A percentile compares a stretch with the other conserved stretches of the same genome.
These are phyloP conservation scores for Pygmarrhopalites habei DNA, from an alignment of 1,140 invertebrate species.

Conservation along the genomic window DNA sequence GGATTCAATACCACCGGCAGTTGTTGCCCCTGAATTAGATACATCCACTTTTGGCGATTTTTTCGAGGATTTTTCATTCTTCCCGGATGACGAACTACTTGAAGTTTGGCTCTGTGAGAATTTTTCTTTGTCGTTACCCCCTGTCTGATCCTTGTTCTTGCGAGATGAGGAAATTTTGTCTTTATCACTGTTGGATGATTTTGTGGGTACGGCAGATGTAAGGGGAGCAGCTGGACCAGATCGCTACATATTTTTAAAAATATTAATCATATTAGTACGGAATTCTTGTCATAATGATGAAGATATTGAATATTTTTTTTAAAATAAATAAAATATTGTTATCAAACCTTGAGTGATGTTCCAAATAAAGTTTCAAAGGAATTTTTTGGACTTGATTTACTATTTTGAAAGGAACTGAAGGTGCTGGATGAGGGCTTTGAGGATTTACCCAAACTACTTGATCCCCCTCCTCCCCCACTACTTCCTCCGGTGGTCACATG, in stretches of 20 bases:
- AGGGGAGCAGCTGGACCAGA: constrained; percentile 2
- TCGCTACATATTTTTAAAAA: constrained; percentile 43
- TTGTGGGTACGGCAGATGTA: neutral
- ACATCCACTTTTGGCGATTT: constrained; percentile 8
- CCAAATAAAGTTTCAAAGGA: constrained; percentile 73
- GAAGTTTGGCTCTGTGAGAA: no score
- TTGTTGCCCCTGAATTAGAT: constrained; percentile 16
- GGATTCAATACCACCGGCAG: constrained; percentile 11
- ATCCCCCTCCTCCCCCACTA: neutral
- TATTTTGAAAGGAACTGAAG: constrained; percentile 43
- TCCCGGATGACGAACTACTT: constrained; percentile 1
- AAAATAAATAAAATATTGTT: no score
- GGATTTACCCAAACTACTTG: constrained; percentile 33
- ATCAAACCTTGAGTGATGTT: constrained; percentile 66
- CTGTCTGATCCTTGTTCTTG: constrained; percentile 1
- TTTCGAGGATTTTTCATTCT: constrained; percentile 21
- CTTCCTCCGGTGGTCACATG: constrained; percentile 2
- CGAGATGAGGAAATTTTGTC: neutral
- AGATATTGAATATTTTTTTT: no score
- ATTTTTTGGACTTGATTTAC: constrained; percentile 58
- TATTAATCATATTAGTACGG: no score
- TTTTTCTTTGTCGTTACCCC: constrained; percentile 18
- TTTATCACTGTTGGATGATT: no score
- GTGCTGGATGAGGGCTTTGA: constrained; percentile 30
- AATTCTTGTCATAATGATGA: no score